Conservation (phyloP, 2,113 vertebrate species). For the Boulengeromyrus knoepffleri region DNA sequence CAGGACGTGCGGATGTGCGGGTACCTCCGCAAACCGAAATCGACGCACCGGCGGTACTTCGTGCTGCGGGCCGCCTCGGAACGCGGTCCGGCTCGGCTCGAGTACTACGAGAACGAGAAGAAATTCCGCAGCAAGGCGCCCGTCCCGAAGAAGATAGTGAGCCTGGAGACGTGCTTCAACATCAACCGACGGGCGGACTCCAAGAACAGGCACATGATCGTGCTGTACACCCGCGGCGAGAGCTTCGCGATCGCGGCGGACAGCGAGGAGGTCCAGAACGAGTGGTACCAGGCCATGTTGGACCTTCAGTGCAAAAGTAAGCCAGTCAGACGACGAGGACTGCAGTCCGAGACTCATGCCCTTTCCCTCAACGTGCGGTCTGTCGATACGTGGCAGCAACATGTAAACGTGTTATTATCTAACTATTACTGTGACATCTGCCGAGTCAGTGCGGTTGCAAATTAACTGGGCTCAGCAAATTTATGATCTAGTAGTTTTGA, state of each 20-base stretch:
- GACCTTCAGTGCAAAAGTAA: conserved; percentile 70
- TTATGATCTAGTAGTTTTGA: background rate
- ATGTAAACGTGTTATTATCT: conserved; percentile 9
- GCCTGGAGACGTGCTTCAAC: conserved; percentile 68
- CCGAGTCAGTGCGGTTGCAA: background rate
- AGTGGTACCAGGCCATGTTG: conserved; percentile 68
- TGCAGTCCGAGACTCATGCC: background rate
- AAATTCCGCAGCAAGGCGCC: conserved; percentile 69
- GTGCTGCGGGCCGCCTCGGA: conserved; percentile 64
- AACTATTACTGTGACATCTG: background rate
- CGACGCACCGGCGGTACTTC: conserved; percentile 70
- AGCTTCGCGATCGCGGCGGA: conserved; percentile 70
- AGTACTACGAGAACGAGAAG: conserved; percentile 73
- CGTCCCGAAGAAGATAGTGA: conserved; percentile 59
- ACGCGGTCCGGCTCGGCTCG: conserved; percentile 62
- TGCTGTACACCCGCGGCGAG: conserved; percentile 67
- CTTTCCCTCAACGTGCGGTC: background rate
- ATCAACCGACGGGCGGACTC: conserved; percentile 72
- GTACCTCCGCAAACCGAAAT: conserved; percentile 77
- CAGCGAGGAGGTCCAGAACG: conserved; percentile 64
- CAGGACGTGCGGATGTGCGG: conserved; percentile 69
- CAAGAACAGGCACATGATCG: conserved; percentile 69
- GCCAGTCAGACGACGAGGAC: conserved; percentile 21
- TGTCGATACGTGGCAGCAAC: background rate
- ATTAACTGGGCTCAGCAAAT: background rate